phyloP scores from a whole-genome alignment of 1,140 invertebrate species.

The Ceratina calcarata region DNA sequence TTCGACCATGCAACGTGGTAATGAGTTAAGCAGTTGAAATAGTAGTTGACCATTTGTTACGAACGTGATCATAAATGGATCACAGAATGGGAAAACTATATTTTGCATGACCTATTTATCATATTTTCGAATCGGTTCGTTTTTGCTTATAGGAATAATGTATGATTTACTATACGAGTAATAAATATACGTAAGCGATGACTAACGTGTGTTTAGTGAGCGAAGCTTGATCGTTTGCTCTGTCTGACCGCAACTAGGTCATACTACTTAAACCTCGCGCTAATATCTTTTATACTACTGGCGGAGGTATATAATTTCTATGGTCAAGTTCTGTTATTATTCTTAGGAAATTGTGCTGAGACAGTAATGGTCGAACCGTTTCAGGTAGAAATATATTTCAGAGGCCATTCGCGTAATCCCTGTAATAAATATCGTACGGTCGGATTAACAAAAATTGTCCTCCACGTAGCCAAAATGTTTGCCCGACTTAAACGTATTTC shows the following conservation, averaged over 20 bases:
- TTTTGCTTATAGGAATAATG: neutral
- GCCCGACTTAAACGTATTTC: neutral
- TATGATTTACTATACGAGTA: neutral
- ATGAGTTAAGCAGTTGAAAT: conserved; percentile 5
- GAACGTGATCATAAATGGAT: neutral
- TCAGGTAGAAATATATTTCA: neutral
- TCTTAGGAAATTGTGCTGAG: neutral
- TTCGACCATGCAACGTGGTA: neutral
- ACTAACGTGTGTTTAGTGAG: neutral
- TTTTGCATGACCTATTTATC: too few relatives aligned
- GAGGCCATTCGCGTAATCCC: neutral
- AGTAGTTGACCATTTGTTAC: too few relatives aligned
- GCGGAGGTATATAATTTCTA: neutral
- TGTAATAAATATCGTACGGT: neutral
- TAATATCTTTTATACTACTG: neutral
- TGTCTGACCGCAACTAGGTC: neutral
- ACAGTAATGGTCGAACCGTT: neutral
- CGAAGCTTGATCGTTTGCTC: neutral
- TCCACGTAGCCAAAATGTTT: neutral
- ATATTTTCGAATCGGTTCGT: too few relatives aligned
- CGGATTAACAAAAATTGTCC: neutral
- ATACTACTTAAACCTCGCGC: conserved; percentile 14
- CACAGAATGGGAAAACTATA: too few relatives aligned
- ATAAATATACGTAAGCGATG: neutral
- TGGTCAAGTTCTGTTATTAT: neutral